These are phyloP conservation scores for Callyntrura guangdongensis DNA, from an alignment of 2,888 invertebrate species.

Conservation along the genomic window DNA sequence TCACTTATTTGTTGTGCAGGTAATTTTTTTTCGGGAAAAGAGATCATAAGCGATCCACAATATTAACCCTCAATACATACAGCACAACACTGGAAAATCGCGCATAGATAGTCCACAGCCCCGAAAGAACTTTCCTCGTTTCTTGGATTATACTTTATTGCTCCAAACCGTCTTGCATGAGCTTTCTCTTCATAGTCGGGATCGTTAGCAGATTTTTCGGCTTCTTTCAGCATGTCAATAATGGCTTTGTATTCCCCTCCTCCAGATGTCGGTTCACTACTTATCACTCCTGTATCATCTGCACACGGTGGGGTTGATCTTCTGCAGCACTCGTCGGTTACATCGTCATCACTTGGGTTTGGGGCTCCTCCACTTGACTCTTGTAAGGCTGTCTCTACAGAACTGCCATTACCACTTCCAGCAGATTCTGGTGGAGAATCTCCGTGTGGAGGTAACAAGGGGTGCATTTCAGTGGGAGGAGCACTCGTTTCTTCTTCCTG, in stretches of 20 bases:
- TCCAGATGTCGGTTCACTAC: conserved; percentile 47
- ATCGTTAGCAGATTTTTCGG: conserved; percentile 66
- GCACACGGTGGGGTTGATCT: conserved; percentile 61
- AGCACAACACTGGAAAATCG: conserved; percentile 68
- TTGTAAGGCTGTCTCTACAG: conserved; percentile 58
- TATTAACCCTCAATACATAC: conserved; percentile 71
- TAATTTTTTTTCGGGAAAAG: conserved; percentile 26
- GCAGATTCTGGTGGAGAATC: conserved; percentile 54
- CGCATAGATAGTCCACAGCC: conserved; percentile 67
- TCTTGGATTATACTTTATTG: conserved; percentile 74
- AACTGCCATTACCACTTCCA: conserved; percentile 19
- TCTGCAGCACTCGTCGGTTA: conserved; percentile 58
- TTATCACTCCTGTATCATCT: conserved; percentile 50
- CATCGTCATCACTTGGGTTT: conserved; percentile 56
- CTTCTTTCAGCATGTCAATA: conserved; percentile 71
- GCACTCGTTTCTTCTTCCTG: conserved; percentile 66
- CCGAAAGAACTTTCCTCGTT: conserved; percentile 67
- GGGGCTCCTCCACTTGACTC: conserved; percentile 15
- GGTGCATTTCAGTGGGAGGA: conserved; percentile 66
- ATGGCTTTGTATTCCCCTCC: conserved; percentile 70
- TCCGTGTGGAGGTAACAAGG: conserved; percentile 47
- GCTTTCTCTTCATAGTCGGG: conserved; percentile 73
- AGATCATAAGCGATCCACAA: conserved; percentile 14
- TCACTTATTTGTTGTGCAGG: conserved; percentile 47
- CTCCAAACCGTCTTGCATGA: conserved; percentile 66